Evolutionary conservation across 2,888 invertebrate genomes (phyloP).

Genomic region (Euphydryas editha): DNA sequence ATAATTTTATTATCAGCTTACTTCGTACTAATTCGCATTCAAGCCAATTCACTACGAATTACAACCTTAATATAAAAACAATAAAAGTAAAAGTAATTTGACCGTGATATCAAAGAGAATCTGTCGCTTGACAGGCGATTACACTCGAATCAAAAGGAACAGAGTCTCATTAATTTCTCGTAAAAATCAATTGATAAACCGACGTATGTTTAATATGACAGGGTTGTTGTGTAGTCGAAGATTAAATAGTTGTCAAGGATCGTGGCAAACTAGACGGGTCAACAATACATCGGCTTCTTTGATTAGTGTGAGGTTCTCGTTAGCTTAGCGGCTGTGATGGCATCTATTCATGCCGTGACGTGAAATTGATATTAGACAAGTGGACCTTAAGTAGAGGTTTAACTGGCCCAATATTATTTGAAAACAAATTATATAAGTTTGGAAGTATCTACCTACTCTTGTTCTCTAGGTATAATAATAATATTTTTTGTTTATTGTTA

Average conservation of each 20-base stretch:
- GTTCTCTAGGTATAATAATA: too few relatives aligned
- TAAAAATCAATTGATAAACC: slow-evolving; percentile 47
- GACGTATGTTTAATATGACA: slow-evolving; percentile 30
- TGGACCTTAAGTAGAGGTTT: slow-evolving; percentile 31
- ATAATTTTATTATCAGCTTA: slow-evolving; percentile 39
- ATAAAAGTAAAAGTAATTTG: slow-evolving; percentile 15
- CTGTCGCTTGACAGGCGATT: slow-evolving; percentile 37
- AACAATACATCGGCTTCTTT: slow-evolving; percentile 50
- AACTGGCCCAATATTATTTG: slow-evolving; percentile 38
- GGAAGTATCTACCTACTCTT: background rate
- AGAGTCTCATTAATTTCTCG: slow-evolving; percentile 43
- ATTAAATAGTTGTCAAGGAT: slow-evolving; percentile 44
- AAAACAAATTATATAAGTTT: slow-evolving; percentile 19
- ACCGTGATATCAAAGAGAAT: slow-evolving; percentile 11
- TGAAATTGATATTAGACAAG: slow-evolving; percentile 35
- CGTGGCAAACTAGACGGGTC: slow-evolving; percentile 47
- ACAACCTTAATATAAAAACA: background rate
- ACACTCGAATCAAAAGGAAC: slow-evolving; percentile 33
- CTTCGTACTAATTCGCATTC: slow-evolving; percentile 22
- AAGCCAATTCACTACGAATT: background rate
- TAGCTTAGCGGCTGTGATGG: slow-evolving; percentile 36
- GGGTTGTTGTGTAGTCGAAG: slow-evolving; percentile 24
- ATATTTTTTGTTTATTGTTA: too few relatives aligned
- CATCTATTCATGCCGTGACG: slow-evolving; percentile 27
- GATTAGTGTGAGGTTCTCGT: slow-evolving; percentile 43